These are phyloP conservation scores for Scaptomyza hsui DNA, from an alignment of 1,140 invertebrate genomes.

Conservation along the genomic window DNA sequence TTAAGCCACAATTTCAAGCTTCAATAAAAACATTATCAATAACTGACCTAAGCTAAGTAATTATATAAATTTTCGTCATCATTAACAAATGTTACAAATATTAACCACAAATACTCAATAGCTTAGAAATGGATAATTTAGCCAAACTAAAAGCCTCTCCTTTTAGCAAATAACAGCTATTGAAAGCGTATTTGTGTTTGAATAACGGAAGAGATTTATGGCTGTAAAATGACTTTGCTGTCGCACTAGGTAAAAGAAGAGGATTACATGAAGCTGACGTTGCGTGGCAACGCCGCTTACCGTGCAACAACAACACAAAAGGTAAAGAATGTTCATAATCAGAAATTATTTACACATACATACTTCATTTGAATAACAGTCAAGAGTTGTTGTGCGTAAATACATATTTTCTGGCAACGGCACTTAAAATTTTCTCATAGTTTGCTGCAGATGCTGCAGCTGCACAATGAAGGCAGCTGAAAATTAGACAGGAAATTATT, in stretches of 20 bases:
- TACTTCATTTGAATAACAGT: slow-evolving; percentile 43
- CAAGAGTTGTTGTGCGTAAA: slow-evolving; percentile 7
- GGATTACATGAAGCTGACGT: slow-evolving; percentile 2
- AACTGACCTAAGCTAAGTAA: not conserved
- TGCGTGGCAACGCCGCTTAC: not conserved
- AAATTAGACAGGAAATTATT: slow-evolving; percentile 66
- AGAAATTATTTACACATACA: slow-evolving; percentile 2
- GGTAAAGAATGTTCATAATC: not conserved
- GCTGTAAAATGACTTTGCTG: not conserved
- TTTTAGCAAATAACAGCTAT: not conserved
- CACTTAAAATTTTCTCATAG: slow-evolving; percentile 33
- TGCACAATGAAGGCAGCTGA: slow-evolving; percentile 31
- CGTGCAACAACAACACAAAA: not conserved
- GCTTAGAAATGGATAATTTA: not conserved
- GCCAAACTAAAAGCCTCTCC: too few relatives aligned
- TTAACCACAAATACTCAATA: not conserved
- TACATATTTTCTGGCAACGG: slow-evolving; percentile 12
- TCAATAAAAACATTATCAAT: not conserved
- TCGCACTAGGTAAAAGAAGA: not conserved
- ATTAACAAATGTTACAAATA: not conserved
- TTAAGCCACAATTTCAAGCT: too few relatives aligned
- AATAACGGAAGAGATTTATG: slow-evolving; percentile 12
- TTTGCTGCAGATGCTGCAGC: slow-evolving; percentile 9
- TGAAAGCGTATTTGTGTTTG: not conserved
- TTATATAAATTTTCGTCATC: not conserved